Conservation (phyloP, 37 sponge, comb jelly and placozoan species). For the Bolinopsis microptera region DNA sequence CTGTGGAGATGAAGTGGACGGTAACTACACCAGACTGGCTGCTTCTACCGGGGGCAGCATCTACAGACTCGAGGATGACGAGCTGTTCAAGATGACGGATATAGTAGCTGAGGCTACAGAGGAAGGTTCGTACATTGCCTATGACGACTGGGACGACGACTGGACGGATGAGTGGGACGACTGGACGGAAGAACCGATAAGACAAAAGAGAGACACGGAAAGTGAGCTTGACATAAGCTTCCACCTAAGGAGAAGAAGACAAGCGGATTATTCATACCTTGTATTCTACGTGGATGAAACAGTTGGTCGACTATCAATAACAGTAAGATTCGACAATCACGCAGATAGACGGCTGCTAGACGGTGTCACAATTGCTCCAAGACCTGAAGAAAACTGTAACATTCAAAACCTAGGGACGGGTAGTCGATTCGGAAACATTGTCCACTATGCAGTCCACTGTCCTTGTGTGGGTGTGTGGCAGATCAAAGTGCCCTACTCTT, state of each 20-base stretch:
- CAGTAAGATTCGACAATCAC: background rate
- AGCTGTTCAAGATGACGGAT: background rate
- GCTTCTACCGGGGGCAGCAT: background rate
- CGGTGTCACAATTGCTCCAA: background rate
- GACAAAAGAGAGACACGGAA: background rate
- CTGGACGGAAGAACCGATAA: too few species aligned
- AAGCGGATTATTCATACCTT: background rate
- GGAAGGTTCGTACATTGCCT: background rate
- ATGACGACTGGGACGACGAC: background rate
- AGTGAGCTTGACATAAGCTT: background rate
- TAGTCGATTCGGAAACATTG: constrained; percentile 3
- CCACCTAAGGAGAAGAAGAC: background rate
- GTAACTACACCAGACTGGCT: constrained; percentile 39
- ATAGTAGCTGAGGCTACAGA: background rate
- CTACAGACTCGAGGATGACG: background rate
- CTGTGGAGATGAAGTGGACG: constrained; percentile 16
- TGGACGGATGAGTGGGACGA: background rate
- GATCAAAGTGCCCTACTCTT: background rate
- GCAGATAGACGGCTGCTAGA: background rate
- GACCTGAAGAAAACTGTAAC: background rate
- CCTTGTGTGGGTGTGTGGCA: constrained; percentile 62
- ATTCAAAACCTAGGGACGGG: background rate
- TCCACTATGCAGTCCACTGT: constrained; percentile 24
- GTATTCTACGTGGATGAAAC: constrained; percentile 54
- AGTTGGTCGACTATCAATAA: background rate